Evolutionary conservation across 1,140 invertebrate genomes (phyloP).

Genomic region (Meloidogyne chitwoodi): DNA sequence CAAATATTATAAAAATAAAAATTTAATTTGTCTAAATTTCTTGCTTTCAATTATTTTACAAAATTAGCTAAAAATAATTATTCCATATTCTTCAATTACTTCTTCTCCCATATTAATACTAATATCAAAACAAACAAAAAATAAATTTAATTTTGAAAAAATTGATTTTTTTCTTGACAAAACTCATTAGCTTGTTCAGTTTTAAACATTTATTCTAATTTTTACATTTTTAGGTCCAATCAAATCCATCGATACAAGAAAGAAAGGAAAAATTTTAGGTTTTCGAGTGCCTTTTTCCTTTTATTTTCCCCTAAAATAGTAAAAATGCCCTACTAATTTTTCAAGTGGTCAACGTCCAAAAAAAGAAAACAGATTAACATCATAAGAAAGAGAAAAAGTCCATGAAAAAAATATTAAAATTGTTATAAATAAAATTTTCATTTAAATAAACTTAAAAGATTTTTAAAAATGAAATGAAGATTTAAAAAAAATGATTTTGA

Average conservation of each 20-base stretch:
- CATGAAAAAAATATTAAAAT: not conserved
- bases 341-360: not conserved
- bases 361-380: not conserved
- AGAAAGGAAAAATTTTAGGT: not conserved
- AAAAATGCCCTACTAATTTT: not conserved
- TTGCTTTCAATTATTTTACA: not conserved
- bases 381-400: not conserved
- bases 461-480: not conserved
- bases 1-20: not conserved
- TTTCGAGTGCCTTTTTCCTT: not conserved
- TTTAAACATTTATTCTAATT: not conserved
- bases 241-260: not conserved
- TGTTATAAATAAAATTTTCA: not conserved
- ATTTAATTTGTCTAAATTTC: not conserved
- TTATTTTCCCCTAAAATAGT: not conserved
- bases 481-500: too few relatives aligned
- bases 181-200: not conserved
- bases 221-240: not conserved
- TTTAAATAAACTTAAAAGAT: too few relatives aligned
- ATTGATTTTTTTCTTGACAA: not conserved
- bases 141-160: not conserved
- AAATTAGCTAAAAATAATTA: not conserved
- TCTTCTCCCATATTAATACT: not conserved
- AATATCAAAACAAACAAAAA: not conserved
- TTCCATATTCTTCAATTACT: not conserved